phyloP scores from a whole-genome alignment of 2,888 invertebrate species.

The Tachystola acroxantha region DNA sequence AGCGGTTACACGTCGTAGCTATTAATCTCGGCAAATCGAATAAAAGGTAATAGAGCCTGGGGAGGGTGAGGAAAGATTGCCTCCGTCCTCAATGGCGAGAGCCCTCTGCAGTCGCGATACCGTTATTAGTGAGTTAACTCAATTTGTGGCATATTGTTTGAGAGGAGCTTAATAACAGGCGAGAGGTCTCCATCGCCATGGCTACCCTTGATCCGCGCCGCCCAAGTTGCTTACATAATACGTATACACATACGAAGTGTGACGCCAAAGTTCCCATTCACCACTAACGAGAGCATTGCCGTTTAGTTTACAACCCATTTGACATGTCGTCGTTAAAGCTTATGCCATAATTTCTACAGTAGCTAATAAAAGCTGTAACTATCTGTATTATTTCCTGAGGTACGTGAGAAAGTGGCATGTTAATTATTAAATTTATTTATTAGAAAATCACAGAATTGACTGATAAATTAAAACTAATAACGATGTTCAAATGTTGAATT shows the following conservation, averaged over 20 bases:
- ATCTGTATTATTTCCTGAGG: too few species aligned
- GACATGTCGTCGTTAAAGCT: not conserved
- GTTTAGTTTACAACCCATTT: not conserved
- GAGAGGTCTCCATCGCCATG: constrained; percentile 63
- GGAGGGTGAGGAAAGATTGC: constrained; percentile 58
- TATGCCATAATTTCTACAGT: too few species aligned
- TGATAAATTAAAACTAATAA: too few species aligned
- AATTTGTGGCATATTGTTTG: constrained; percentile 78
- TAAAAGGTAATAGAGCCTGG: constrained; percentile 58
- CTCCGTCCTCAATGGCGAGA: constrained; percentile 55
- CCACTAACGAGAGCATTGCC: constrained; percentile 11
- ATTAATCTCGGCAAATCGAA: constrained; percentile 69
- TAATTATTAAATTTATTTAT: too few species aligned
- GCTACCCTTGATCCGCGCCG: constrained; percentile 52
- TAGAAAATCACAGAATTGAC: too few species aligned
- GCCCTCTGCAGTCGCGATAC: constrained; percentile 64
- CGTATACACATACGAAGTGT: constrained; percentile 22
- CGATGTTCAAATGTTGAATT: too few species aligned
- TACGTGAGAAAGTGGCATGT: too few species aligned
- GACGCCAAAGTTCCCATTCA: constrained; percentile 18
- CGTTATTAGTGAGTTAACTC: constrained; percentile 77
- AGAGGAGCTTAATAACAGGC: constrained; percentile 73
- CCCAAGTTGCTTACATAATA: constrained; percentile 26
- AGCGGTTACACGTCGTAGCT: constrained; percentile 45
- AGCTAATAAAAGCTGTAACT: too few species aligned